Conservation (phyloP, 2,113 vertebrate genomes). For the Elephas maximus region DNA sequence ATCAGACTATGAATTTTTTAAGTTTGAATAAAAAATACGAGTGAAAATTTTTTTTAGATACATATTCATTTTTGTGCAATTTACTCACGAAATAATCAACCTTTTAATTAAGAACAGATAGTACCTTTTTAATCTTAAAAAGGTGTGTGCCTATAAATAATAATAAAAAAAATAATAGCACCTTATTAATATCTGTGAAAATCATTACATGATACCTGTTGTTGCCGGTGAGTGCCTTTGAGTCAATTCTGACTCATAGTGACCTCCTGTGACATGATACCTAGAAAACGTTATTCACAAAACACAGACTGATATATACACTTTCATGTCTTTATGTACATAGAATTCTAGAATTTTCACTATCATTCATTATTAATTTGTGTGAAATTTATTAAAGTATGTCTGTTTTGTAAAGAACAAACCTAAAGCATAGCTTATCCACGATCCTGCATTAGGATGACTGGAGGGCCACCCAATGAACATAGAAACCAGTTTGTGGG, state of each 20-base stretch:
- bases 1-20: background rate
- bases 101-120: background rate
- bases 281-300: background rate
- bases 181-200: background rate
- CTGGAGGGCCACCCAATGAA: background rate
- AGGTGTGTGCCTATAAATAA: background rate
- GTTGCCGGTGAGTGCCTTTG: no score
- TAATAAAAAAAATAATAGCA: background rate
- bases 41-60: background rate
- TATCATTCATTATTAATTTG: background rate
- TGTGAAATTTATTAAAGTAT: background rate
- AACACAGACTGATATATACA: background rate
- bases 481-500: background rate
- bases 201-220: background rate
- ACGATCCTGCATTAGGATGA: background rate
- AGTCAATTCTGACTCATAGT: no score
- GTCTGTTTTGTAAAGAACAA: background rate
- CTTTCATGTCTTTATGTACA: background rate
- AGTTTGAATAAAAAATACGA: background rate
- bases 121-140: conserved; percentile 7
- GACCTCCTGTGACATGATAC: no score
- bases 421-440: background rate
- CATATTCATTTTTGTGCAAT: background rate
- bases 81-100: conserved; percentile 2
- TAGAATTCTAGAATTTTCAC: background rate